A percentile compares a stretch with the other conserved stretches of the same genome.
phyloP scores from a whole-genome alignment of 2,113 vertebrate genomes.

The Hystrix brachyura region DNA sequence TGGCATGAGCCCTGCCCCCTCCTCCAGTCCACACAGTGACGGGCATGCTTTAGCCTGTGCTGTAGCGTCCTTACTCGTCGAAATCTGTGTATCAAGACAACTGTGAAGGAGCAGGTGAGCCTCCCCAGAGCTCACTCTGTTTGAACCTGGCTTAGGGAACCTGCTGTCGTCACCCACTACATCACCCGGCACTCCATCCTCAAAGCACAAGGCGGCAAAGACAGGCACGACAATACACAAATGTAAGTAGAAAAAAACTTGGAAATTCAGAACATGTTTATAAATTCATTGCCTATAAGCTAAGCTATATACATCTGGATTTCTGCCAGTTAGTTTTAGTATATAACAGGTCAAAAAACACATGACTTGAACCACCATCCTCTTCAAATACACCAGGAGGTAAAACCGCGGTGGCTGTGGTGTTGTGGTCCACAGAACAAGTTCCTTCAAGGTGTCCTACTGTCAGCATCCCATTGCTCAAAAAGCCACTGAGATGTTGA shows the following conservation, averaged over 20 bases:
- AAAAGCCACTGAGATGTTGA: neutral
- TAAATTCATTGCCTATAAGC: neutral
- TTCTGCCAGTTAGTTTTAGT: neutral
- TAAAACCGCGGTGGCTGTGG: neutral
- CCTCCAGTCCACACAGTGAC: neutral
- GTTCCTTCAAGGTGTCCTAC: neutral
- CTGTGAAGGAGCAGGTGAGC: fast-evolving
- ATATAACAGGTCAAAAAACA: neutral
- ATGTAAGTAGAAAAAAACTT: neutral
- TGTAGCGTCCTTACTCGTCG: no score
- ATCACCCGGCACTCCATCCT: neutral
- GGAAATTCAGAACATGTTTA: neutral
- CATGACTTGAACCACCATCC: neutral
- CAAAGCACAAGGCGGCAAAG: neutral
- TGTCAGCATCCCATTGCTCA: neutral
- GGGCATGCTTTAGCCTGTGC: neutral
- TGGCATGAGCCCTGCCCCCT: neutral
- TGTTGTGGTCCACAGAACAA: neutral
- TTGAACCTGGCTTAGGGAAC: neutral
- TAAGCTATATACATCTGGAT: neutral
- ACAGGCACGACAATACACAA: no score
- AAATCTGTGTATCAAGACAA: neutral
- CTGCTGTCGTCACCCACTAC: no score
- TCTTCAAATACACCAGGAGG: neutral
- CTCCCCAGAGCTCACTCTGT: neutral